Evolutionary conservation across 2,797 vertebrate species (phyloP).

Genomic region (Scolopax bukidnonensis): DNA sequence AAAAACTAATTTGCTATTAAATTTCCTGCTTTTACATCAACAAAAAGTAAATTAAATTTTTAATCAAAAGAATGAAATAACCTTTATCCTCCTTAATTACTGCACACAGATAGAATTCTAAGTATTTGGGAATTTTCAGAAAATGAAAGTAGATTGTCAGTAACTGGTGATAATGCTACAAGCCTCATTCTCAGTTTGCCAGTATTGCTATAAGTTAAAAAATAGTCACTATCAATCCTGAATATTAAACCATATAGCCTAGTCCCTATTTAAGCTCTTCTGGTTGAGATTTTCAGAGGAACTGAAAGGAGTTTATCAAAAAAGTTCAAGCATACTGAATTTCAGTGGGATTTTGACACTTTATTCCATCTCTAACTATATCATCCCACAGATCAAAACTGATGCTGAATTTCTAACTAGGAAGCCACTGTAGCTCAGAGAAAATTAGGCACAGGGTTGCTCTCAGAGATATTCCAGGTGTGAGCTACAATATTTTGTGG

Average conservation of each 20-base stretch:
- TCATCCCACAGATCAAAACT: background rate
- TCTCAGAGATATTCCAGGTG: background rate
- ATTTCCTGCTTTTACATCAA: slow-evolving; percentile 39
- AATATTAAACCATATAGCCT: background rate
- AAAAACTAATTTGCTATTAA: slow-evolving; percentile 22
- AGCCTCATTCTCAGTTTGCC: background rate
- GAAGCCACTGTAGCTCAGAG: background rate
- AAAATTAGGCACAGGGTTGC: background rate
- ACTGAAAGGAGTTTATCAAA: background rate
- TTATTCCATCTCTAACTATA: background rate
- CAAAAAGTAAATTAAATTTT: slow-evolving; percentile 64
- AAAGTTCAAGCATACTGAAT: background rate
- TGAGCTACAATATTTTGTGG: background rate
- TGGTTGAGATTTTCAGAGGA: background rate
- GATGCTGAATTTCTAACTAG: background rate
- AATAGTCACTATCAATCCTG: background rate
- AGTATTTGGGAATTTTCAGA: slow-evolving; percentile 23
- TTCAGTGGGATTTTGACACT: background rate
- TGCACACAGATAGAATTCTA: slow-evolving; percentile 7
- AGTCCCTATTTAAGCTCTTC: background rate
- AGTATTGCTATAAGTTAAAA: background rate
- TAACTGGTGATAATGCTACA: background rate
- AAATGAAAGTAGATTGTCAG: background rate
- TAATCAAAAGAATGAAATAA: slow-evolving; percentile 51
- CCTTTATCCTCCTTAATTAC: slow-evolving; percentile 36